phyloP scores from a whole-genome alignment of 2,797 vertebrate genomes.

The Aplochiton taeniatus region DNA sequence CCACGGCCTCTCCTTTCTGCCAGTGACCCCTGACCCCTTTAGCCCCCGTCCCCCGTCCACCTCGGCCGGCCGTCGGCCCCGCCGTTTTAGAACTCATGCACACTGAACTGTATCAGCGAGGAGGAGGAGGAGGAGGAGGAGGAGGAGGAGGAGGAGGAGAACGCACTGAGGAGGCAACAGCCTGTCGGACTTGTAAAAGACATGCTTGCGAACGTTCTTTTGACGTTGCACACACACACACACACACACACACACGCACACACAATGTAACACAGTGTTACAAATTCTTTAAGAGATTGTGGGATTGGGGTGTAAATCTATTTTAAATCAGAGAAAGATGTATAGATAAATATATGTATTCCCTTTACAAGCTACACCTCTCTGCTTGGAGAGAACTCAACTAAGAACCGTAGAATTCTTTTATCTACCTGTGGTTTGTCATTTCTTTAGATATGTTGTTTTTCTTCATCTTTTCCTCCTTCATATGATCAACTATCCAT shows the following conservation, averaged over 20 bases:
- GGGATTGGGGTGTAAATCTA: slow-evolving; percentile 60
- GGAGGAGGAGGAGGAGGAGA: slow-evolving; percentile 17
- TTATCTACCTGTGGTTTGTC: slow-evolving; percentile 40
- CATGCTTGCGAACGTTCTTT: slow-evolving; percentile 32
- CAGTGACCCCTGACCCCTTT: slow-evolving; percentile 75
- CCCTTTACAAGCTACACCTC: slow-evolving; percentile 54
- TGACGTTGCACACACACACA: not conserved
- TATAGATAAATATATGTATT: slow-evolving; percentile 71
- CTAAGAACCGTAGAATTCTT: slow-evolving; percentile 30
- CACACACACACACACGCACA: not conserved
- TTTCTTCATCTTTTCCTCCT: slow-evolving; percentile 1
- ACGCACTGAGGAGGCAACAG: slow-evolving; percentile 31
- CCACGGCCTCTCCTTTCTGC: slow-evolving; percentile 94
- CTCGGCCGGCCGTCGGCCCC: not conserved
- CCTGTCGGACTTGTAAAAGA: slow-evolving; percentile 25
- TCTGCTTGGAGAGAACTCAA: slow-evolving; percentile 39
- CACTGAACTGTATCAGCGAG: slow-evolving; percentile 28
- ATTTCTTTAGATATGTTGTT: not conserved
- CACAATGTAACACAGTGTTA: slow-evolving; percentile 44
- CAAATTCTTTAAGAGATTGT: slow-evolving; percentile 59
- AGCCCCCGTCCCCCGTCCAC: not conserved
- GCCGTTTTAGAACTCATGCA: slow-evolving; percentile 44
- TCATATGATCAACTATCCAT: not conserved
- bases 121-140: slow-evolving; percentile 10
- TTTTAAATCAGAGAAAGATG: slow-evolving; percentile 78